Percentiles rank a stretch among this genome's conserved stretches.
Evolutionary conservation across 23 tunicate species (phyloP).

Genomic region (Styela plicata): DNA sequence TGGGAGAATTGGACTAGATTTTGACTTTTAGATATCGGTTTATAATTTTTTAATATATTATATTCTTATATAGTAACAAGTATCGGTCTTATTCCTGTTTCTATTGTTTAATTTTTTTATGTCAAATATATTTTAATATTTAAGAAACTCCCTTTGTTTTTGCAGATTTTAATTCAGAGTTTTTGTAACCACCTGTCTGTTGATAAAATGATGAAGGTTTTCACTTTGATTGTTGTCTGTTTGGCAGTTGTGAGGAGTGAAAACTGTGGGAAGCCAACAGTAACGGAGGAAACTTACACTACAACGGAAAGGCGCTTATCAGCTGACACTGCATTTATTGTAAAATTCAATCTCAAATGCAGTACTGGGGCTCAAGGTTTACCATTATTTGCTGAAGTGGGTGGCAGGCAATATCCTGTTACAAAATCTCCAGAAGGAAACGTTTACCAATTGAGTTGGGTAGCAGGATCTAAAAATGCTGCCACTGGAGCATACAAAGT

Average conservation of each 20-base stretch:
- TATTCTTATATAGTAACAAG: no score
- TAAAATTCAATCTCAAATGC: slow-evolving; percentile 60
- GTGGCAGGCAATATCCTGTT: slow-evolving; percentile 58
- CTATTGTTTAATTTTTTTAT: no score
- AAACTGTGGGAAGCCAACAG: slow-evolving; percentile 43
- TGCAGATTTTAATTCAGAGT: no score
- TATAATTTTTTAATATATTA: no score
- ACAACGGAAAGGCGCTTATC: slow-evolving; percentile 53
- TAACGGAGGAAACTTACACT: slow-evolving; percentile 44
- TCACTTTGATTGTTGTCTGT: not conserved
- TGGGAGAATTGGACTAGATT: no score
- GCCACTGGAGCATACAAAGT: slow-evolving; percentile 32
- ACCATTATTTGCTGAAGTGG: slow-evolving; percentile 70
- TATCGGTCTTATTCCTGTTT: no score
- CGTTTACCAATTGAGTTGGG: slow-evolving; percentile 71
- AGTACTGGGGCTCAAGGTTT: slow-evolving; percentile 36
- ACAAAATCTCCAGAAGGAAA: slow-evolving; percentile 74
- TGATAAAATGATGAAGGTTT: slow-evolving; percentile 5
- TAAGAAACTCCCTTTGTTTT: no score
- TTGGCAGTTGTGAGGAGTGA: slow-evolving; percentile 1
- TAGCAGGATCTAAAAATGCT: slow-evolving; percentile 11
- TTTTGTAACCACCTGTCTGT: no score
- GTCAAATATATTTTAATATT: no score
- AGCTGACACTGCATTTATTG: slow-evolving; percentile 53
- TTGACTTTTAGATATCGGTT: no score